These are phyloP conservation scores for Spatula versicolor DNA, from an alignment of 2,797 vertebrate species.

Conservation along the genomic window DNA sequence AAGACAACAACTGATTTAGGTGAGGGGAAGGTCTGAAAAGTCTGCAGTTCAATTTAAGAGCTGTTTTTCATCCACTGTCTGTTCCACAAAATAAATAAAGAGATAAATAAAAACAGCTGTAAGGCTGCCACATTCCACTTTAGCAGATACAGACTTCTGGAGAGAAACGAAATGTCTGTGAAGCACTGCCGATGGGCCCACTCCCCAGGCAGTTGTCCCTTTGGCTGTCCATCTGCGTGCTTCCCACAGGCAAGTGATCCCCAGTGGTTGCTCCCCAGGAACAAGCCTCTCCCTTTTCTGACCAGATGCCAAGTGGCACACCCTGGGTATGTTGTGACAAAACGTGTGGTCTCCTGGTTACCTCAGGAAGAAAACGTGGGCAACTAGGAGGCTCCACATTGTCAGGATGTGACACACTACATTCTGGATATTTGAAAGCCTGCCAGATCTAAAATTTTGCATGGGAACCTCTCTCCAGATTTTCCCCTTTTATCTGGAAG, in stretches of 20 bases:
- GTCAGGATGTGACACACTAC: neutral
- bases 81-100: neutral
- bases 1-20: neutral
- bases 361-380: neutral
- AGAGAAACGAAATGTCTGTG: neutral
- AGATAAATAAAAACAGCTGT: neutral
- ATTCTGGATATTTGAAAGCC: neutral
- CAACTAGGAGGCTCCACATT: neutral
- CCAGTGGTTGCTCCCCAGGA: neutral
- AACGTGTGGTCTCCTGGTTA: neutral
- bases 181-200: neutral
- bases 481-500: neutral
- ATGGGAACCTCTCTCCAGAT: neutral
- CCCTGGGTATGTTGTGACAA: neutral
- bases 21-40: neutral
- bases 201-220: neutral
- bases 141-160: neutral
- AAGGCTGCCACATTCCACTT: neutral
- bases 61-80: neutral
- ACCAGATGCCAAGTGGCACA: neutral
- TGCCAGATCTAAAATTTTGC: neutral
- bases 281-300: neutral
- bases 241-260: neutral
- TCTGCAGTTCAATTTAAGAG: neutral
- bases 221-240: accelerated